Evolutionary conservation across 2,888 invertebrate species (phyloP), one percentile per base, ranked within the genome.

Genomic region (Agriopis marginaria): DNA sequence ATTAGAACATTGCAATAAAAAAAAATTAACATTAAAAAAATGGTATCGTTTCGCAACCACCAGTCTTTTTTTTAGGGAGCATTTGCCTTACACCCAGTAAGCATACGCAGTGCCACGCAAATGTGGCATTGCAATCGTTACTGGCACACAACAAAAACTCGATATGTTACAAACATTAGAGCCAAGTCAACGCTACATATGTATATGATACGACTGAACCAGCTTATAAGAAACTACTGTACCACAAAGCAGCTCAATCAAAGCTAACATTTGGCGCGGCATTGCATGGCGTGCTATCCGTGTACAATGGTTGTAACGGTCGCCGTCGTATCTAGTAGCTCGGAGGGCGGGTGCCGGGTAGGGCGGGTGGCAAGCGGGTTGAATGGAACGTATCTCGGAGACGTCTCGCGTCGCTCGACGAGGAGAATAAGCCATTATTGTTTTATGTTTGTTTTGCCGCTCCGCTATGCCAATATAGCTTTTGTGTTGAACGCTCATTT

Each of bases 401-500:
- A 79, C 76, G 75, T 72, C 72, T 71, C 76, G 75, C 71, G 69
- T 67, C 77, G 73, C 66, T 66, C 71, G 76, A 76, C 73, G 75
- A 73, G 68, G 73, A 56, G 72, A 87, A 82, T 83, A 86, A 88
- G 85, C 82, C 86, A 87, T 89, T 89, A 85, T 84, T 86, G 83
- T 83, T 86, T 86, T 87, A 86, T 87, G 85, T 87, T 86, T 86
- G 85, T 86, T 86, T 86, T 83, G 85, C 81, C 75, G 80, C 74
- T 70, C 77, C 83, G 79, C 72, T 78, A 81, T 81, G 81, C 86
- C 83, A 86, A 86, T 86, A 85, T 83, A 78, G 83, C 87, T 86
- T 87, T 90, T 89, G 86, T 85, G 84, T 84, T 73, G 83, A 86
- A 80, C 83, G 84, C 79, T 87, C 85, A 84, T 87, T 86, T 87